Base-by-base conservation (phyloP, 2,888 invertebrate species). In the Actias luna region DNA sequence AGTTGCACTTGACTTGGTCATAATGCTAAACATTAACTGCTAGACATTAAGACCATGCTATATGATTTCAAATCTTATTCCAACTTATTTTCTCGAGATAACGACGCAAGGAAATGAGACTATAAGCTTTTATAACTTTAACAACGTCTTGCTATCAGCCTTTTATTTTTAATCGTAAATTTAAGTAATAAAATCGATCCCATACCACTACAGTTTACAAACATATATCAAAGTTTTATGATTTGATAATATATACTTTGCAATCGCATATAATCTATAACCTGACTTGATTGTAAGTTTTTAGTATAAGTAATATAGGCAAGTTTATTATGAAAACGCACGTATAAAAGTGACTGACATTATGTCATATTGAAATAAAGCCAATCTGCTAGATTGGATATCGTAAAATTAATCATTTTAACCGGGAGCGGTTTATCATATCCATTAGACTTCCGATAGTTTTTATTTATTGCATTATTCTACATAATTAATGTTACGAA, bases 351-450 rank as follows among this genome's bases (percentile, higher is more conserved):
- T 4, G 42, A 39, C 31, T 42, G 39, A 57, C 61, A n/a, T n/a
- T n/a, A 61, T 61, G 31, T 12, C 22, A n/a, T 42, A 55, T 42
- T 31, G 39, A 65, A 63, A 70, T 65, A 71, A 69, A 72, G 70
- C 68, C 70, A 67, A 69, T 70, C 66, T 72, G 64, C 63, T 61
- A 65, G 70, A 69, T 70, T 66, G 61, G 71, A 66, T 66, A 67
- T 61, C 62, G 57, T 61, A 50, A 66, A 73, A 72, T 68, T 68
- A 76, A 79, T 79, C 82, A 80, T 70, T 72, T n/a, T 68, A 77
- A 66, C 73, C 75, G 81, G 77, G 75, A 76, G 72, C 74, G 68
- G 74, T 79, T 77, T 66, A 73, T 76, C 76, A 75, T 67, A 69
- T 62, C 65, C 69, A 74, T 50, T 57, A 39, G 67, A 72, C 74